A percentile compares a stretch with the other conserved stretches of the same genome.
These are phyloP conservation scores for Melanogrammus aeglefinus DNA, from an alignment of 2,797 vertebrate species.

Conservation along the genomic window DNA sequence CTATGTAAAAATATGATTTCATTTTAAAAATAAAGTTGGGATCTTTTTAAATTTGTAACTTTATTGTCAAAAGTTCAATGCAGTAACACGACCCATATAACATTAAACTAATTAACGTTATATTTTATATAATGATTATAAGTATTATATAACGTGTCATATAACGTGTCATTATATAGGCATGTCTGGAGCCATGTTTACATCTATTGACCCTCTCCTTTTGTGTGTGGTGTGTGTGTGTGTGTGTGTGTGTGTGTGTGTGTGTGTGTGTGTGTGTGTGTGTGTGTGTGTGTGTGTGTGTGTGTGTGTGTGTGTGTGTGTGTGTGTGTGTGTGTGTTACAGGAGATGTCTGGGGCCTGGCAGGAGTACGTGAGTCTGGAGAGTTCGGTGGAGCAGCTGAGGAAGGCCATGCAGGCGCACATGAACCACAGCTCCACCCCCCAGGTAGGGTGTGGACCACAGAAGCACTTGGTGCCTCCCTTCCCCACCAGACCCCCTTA, in stretches of 20 bases:
- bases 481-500: background rate
- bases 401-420: slow-evolving; percentile 80
- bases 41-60: too few relatives aligned
- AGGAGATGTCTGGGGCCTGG: slow-evolving; percentile 94
- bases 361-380: slow-evolving; percentile 87
- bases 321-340: slow-evolving; percentile 15
- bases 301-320: slow-evolving; percentile 4
- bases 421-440: slow-evolving; percentile 78
- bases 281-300: slow-evolving; percentile 5
- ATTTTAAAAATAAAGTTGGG: too few relatives aligned
- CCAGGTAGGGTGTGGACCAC: slow-evolving; percentile 72
- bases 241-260: slow-evolving; percentile 4
- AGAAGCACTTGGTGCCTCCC: background rate
- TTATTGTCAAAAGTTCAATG: too few relatives aligned
- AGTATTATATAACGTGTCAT: too few relatives aligned
- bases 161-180: too few relatives aligned
- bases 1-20: too few relatives aligned
- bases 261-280: slow-evolving; percentile 1
- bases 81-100: too few relatives aligned
- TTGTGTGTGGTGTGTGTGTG: too few relatives aligned
- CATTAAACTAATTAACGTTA: too few relatives aligned
- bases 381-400: slow-evolving; percentile 83
- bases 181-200: slow-evolving; percentile 9
- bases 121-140: too few relatives aligned
- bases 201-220: background rate